phyloP scores from a whole-genome alignment of 2,797 vertebrate genomes.

The Lutjanus argentimaculatus region DNA sequence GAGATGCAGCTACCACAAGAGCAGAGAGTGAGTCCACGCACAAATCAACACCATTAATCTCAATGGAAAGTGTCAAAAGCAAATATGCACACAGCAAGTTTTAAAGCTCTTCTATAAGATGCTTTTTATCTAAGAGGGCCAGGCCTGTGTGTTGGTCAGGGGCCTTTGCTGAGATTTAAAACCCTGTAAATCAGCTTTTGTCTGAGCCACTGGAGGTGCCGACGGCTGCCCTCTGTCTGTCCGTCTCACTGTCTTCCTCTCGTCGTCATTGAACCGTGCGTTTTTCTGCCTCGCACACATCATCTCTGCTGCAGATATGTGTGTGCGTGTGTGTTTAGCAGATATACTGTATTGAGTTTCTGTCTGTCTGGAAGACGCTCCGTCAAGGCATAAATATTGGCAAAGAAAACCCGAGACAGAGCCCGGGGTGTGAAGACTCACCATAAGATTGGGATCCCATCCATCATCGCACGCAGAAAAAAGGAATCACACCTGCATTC shows the following conservation, averaged over 20 bases:
- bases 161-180: constrained; percentile 70
- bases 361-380: constrained; percentile 57
- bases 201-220: constrained; percentile 67
- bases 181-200: constrained; percentile 77
- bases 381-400: constrained; percentile 65
- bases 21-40: constrained; percentile 88
- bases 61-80: constrained; percentile 47
- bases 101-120: constrained; percentile 63
- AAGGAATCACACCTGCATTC: constrained; percentile 65
- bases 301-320: neutral
- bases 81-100: constrained; percentile 61
- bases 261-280: constrained; percentile 25
- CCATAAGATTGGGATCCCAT: constrained; percentile 62
- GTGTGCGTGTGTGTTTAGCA: constrained; percentile 54
- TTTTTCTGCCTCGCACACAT: neutral
- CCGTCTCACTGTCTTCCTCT: constrained; percentile 37
- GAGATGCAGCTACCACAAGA: constrained; percentile 94
- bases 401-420: constrained; percentile 59
- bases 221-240: constrained; percentile 55
- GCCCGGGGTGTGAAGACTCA: constrained; percentile 53
- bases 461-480: constrained; percentile 50
- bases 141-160: constrained; percentile 68
- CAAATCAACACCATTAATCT: constrained; percentile 60
- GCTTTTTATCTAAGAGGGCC: constrained; percentile 71
- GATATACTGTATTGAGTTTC: constrained; percentile 67